These are phyloP conservation scores for Procambarus clarkii DNA, from an alignment of 1,140 invertebrate species.

Conservation along the genomic window DNA sequence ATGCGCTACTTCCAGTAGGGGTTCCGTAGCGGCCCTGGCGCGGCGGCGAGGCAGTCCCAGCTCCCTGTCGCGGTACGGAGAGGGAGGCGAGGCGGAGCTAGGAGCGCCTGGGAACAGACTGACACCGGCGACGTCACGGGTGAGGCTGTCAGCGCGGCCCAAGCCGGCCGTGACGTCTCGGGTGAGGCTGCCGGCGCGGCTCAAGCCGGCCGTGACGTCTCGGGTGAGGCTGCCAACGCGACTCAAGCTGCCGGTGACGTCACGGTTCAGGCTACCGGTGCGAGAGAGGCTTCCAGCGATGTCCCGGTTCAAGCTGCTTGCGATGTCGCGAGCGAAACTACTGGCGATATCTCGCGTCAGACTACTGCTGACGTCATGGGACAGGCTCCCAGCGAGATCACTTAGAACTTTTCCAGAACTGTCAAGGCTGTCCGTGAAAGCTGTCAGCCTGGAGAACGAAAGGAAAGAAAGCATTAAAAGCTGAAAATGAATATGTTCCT, in stretches of 20 bases:
- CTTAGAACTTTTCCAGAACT: not conserved
- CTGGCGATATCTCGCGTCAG: not conserved
- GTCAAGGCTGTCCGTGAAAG: conserved; percentile 1
- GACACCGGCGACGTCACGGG: not conserved
- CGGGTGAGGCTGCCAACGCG: conserved; percentile 11
- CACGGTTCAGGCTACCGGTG: conserved; percentile 10
- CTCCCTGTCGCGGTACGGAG: conserved; percentile 42
- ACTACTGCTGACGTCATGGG: not conserved
- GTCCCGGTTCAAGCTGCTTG: conserved; percentile 4
- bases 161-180: conserved; percentile 28
- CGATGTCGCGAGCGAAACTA: conserved; percentile 2
- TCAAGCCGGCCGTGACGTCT: conserved; percentile 21
- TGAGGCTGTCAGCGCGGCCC: not conserved
- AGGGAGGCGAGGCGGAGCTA: conserved; percentile 3
- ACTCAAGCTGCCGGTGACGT: conserved; percentile 22
- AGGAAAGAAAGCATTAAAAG: not conserved
- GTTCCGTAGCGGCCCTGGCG: conserved; percentile 28
- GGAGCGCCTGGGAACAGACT: not conserved
- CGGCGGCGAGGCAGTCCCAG: conserved; percentile 10
- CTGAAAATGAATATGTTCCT: too few relatives aligned
- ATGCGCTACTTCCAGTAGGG: conserved; percentile 28
- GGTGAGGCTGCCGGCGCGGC: conserved; percentile 14
- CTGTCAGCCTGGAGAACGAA: not conserved
- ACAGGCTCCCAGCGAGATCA: not conserved
- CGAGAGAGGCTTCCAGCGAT: conserved; percentile 13